Evolutionary conservation across 2,888 invertebrate genomes (phyloP).

Genomic region (Trissolcus japonicus): DNA sequence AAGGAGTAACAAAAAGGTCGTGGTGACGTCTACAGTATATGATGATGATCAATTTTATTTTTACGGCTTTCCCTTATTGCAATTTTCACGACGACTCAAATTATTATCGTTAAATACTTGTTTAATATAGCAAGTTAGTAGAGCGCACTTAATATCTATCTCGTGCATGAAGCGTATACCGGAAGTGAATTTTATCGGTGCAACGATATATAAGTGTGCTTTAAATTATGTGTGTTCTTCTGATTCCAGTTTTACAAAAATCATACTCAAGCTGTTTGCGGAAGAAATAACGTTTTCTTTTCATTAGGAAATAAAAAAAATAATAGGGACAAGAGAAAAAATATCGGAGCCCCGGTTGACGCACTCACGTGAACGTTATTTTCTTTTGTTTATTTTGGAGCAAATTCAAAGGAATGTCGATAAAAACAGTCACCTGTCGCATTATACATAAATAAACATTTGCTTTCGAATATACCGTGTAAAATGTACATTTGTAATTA

Average conservation of each 20-base stretch:
- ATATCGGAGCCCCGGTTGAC: not conserved
- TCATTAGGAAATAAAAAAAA: not conserved
- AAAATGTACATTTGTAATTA: slow-evolving; percentile 27
- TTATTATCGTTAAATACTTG: slow-evolving; percentile 50
- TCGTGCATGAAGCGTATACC: slow-evolving; percentile 55
- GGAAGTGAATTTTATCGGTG: slow-evolving; percentile 64
- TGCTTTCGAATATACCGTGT: slow-evolving; percentile 5
- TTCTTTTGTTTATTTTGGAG: slow-evolving; percentile 9
- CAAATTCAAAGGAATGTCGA: slow-evolving; percentile 17
- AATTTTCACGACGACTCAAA: slow-evolving; percentile 42
- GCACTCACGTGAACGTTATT: not conserved
- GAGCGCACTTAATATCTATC: slow-evolving; percentile 62
- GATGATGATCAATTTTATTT: slow-evolving; percentile 34
- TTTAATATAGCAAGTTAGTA: slow-evolving; percentile 54
- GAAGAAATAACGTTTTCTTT: not conserved
- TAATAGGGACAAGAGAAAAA: not conserved
- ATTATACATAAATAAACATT: slow-evolving; percentile 28
- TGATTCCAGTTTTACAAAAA: slow-evolving; percentile 41
- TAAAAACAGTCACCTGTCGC: slow-evolving; percentile 11
- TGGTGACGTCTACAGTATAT: slow-evolving; percentile 11
- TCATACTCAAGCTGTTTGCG: slow-evolving; percentile 16
- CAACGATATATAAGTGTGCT: slow-evolving; percentile 57
- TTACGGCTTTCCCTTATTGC: slow-evolving; percentile 49
- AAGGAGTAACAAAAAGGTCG: slow-evolving; percentile 20
- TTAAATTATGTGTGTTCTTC: slow-evolving; percentile 43